Evolutionary conservation across 2,797 vertebrate species (phyloP).

Genomic region (Remorina albescens): DNA sequence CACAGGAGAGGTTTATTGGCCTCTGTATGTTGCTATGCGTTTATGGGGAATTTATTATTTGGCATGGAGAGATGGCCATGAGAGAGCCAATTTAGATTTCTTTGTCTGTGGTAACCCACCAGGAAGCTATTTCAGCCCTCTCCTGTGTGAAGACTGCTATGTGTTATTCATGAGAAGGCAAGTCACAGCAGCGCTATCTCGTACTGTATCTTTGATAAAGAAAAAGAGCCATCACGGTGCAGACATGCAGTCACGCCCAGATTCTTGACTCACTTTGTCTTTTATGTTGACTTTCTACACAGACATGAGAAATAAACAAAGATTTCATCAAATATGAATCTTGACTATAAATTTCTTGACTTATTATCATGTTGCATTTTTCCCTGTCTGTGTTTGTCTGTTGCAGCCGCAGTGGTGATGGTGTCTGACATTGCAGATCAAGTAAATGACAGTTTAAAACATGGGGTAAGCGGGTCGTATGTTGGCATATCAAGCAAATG

Average conservation of each 20-base stretch:
- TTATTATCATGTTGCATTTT: background rate
- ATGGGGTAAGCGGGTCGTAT: constrained; percentile 91
- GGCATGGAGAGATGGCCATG: constrained; percentile 48
- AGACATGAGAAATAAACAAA: constrained; percentile 8
- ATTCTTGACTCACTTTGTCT: constrained; percentile 31
- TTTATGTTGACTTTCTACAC: constrained; percentile 23
- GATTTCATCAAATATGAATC: constrained; percentile 1
- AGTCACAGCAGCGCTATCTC: constrained; percentile 55
- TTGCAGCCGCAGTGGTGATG: constrained; percentile 88
- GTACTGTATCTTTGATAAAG: constrained; percentile 49
- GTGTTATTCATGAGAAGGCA: constrained; percentile 70
- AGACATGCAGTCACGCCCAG: constrained; percentile 23
- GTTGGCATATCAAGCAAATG: background rate
- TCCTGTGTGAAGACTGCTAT: constrained; percentile 53
- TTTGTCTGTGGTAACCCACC: constrained; percentile 49
- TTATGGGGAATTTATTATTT: constrained; percentile 62
- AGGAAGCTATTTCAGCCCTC: constrained; percentile 53
- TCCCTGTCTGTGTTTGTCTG: constrained; percentile 34
- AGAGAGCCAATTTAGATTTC: constrained; percentile 67
- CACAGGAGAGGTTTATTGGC: constrained; percentile 42
- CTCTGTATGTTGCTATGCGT: constrained; percentile 43
- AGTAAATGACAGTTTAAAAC: constrained; percentile 90
- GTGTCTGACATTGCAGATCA: constrained; percentile 92
- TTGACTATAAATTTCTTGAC: constrained; percentile 17
- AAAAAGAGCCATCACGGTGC: constrained; percentile 45